Percentiles rank a stretch among this genome's conserved stretches.
Conservation (phyloP, 30 jellyfish, hydroid and myxozoan genomes). For the Haliclystus octoradiatus region DNA sequence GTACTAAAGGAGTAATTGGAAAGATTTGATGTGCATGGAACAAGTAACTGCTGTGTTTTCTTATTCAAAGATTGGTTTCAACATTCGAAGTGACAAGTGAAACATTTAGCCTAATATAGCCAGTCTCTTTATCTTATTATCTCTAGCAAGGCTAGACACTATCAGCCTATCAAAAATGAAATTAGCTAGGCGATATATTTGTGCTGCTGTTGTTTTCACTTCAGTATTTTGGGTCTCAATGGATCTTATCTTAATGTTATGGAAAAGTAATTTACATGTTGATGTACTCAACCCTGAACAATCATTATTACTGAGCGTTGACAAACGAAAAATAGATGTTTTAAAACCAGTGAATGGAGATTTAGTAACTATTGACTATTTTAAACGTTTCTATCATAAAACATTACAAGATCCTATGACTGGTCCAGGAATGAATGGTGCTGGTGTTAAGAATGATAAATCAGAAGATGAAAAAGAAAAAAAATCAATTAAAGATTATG, state of each 20-base stretch:
- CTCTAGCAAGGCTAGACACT: no score
- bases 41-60: no score
- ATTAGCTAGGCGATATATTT: constrained; percentile 78
- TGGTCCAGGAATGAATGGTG: constrained; percentile 90
- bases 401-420: constrained; percentile 41
- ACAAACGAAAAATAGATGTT: constrained; percentile 25
- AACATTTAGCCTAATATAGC: no score
- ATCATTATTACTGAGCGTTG: constrained; percentile 44
- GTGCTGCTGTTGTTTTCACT: constrained; percentile 56
- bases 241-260: constrained; percentile 63
- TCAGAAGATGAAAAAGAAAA: constrained; percentile 67
- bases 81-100: no score
- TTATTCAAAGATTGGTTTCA: no score
- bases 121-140: no score
- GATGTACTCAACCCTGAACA: constrained; percentile 56
- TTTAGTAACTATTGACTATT: constrained; percentile 52
- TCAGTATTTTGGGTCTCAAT: constrained; percentile 77
- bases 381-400: constrained; percentile 40
- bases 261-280: constrained; percentile 43
- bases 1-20: no score
- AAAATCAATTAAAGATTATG: constrained; percentile 61
- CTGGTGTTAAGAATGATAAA: constrained; percentile 48
- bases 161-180: no score
- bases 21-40: no score
- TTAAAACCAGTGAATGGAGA: constrained; percentile 31